phyloP scores from a whole-genome alignment of 2,797 vertebrate genomes.

The Furcifer pardalis region DNA sequence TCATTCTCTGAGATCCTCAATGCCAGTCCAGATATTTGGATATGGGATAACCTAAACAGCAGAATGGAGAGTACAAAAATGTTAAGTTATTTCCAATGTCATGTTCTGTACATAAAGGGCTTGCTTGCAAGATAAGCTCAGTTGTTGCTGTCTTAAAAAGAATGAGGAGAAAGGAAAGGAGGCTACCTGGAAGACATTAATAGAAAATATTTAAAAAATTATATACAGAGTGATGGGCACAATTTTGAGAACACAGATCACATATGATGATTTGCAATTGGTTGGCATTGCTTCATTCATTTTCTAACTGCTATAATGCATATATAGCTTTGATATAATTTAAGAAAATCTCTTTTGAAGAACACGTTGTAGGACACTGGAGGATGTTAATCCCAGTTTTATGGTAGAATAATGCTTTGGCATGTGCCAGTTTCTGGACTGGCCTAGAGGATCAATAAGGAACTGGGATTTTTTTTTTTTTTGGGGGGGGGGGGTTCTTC shows the following conservation, averaged over 20 bases:
- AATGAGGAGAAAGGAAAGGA: background rate
- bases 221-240: no score
- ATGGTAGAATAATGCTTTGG: background rate
- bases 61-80: constrained; percentile 15
- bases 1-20: constrained; percentile 12
- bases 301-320: background rate
- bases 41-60: constrained; percentile 12
- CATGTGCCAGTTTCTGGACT: constrained; percentile 8
- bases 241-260: background rate
- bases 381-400: background rate
- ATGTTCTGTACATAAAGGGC: constrained; percentile 17
- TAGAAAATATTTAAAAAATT: background rate
- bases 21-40: constrained; percentile 28
- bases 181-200: background rate
- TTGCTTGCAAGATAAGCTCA: constrained; percentile 18
- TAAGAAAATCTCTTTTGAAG: background rate
- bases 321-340: background rate
- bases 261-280: background rate
- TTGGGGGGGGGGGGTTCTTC: no score
- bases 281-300: background rate
- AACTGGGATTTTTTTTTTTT: background rate
- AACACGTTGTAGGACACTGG: background rate
- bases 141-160: background rate
- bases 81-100: constrained; percentile 1
- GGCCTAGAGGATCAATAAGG: constrained; percentile 28